These are phyloP conservation scores for Chrysodeixis includens DNA, from an alignment of 2,888 invertebrate genomes.

Conservation along the genomic window DNA sequence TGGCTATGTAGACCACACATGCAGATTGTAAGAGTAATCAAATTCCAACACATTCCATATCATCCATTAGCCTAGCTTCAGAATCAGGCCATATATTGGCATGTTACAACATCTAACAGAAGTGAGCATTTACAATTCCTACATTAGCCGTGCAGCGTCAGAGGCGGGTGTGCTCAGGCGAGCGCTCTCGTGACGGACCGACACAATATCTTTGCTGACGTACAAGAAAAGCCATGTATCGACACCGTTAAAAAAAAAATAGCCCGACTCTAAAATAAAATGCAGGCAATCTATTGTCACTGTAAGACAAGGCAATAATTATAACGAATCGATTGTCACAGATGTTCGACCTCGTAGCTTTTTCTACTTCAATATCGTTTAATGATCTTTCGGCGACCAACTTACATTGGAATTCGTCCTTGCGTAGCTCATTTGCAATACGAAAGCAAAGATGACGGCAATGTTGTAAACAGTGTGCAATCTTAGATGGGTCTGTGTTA, in stretches of 20 bases:
- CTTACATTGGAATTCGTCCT: background rate
- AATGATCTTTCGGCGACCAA: background rate
- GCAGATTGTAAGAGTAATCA: background rate
- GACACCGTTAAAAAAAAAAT: background rate
- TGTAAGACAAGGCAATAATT: too few species aligned
- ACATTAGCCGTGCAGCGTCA: constrained; percentile 5
- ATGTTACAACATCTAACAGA: background rate
- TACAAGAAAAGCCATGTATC: constrained; percentile 19
- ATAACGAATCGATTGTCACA: too few species aligned
- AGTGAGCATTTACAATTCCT: background rate
- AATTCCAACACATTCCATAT: background rate
- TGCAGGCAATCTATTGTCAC: too few species aligned
- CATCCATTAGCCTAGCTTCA: background rate
- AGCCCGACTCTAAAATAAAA: too few species aligned
- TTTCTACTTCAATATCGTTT: too few species aligned
- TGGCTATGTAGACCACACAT: background rate
- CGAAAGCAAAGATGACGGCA: background rate
- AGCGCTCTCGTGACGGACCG: constrained; percentile 18
- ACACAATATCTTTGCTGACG: constrained; percentile 16
- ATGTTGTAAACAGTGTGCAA: background rate
- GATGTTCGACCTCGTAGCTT: too few species aligned
- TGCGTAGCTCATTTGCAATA: background rate
- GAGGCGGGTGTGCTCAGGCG: constrained; percentile 6
- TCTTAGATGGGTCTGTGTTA: background rate
- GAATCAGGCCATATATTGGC: background rate